A percentile compares a stretch with the other conserved stretches of the same genome.
These are phyloP conservation scores for Synanceia verrucosa DNA, from an alignment of 2,797 vertebrate genomes.

Conservation along the genomic window DNA sequence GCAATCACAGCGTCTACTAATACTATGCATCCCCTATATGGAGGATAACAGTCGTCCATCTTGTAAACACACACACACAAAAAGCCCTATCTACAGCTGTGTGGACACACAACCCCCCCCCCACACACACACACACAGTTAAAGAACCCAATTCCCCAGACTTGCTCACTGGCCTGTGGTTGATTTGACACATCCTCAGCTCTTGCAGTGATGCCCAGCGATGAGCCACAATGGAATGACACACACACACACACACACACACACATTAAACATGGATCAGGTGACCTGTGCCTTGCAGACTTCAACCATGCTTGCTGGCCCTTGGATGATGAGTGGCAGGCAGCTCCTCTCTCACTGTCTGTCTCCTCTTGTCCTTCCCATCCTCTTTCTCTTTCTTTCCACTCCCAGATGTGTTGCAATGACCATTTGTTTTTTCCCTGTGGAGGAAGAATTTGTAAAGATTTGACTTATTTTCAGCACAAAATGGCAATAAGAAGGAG, in stretches of 20 bases:
- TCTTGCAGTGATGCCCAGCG: constrained; percentile 73
- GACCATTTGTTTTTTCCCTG: constrained; percentile 22
- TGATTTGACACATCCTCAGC: constrained; percentile 81
- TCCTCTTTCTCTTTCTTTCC: constrained; percentile 17
- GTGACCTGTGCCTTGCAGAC: constrained; percentile 73
- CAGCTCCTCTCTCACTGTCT: constrained; percentile 49
- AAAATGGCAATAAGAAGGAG: not conserved
- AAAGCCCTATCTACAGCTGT: constrained; percentile 1
- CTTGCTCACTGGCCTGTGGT: constrained; percentile 79
- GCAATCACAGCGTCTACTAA: not conserved
- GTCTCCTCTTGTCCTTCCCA: constrained; percentile 4
- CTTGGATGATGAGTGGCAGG: constrained; percentile 76
- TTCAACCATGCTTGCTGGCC: constrained; percentile 75
- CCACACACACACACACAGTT: constrained; percentile 17
- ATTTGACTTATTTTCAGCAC: constrained; percentile 16
- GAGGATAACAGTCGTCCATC: not conserved
- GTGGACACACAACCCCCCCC: constrained; percentile 7
- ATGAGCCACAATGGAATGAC: constrained; percentile 66
- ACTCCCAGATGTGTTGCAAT: constrained; percentile 22
- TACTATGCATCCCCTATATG: not conserved
- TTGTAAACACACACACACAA: constrained; percentile 25
- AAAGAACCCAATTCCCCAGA: constrained; percentile 57
- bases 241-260: constrained; percentile 18
- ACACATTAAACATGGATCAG: constrained; percentile 63
- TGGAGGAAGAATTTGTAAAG: not conserved